Percentiles rank a stretch among this genome's conserved stretches.
Evolutionary conservation across 2,113 vertebrate genomes (phyloP).

Genomic region (Daubentonia madagascariensis): DNA sequence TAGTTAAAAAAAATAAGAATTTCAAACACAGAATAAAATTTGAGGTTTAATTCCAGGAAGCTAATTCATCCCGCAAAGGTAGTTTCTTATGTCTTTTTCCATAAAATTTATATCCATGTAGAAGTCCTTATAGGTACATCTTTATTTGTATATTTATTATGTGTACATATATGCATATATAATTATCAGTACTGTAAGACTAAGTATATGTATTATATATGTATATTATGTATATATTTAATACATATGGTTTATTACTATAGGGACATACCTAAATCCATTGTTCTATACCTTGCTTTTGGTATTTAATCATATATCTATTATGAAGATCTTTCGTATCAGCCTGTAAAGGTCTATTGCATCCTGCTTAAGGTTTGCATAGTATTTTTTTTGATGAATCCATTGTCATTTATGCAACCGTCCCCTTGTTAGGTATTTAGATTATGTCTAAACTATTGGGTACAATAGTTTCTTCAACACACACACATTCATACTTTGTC

Average conservation of each 20-base stretch:
- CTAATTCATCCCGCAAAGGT: background rate
- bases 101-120: background rate
- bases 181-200: background rate
- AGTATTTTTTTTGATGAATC: background rate
- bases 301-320: background rate
- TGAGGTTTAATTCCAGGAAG: background rate
- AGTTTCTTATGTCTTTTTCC: background rate
- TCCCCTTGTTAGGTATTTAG: background rate
- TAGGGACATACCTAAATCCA: background rate
- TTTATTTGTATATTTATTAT: background rate
- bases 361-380: background rate
- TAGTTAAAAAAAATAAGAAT: background rate
- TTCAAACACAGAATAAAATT: background rate
- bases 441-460: background rate
- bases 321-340: background rate
- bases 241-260: background rate
- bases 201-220: background rate
- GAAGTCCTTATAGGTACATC: background rate
- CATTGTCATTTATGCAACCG: background rate
- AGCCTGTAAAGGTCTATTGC: background rate
- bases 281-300: background rate
- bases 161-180: background rate
- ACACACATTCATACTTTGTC: background rate
- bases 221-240: background rate
- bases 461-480: background rate